These are phyloP conservation scores for Diphyllodes magnificus DNA, from an alignment of 2,113 vertebrate species.

Conservation along the genomic window DNA sequence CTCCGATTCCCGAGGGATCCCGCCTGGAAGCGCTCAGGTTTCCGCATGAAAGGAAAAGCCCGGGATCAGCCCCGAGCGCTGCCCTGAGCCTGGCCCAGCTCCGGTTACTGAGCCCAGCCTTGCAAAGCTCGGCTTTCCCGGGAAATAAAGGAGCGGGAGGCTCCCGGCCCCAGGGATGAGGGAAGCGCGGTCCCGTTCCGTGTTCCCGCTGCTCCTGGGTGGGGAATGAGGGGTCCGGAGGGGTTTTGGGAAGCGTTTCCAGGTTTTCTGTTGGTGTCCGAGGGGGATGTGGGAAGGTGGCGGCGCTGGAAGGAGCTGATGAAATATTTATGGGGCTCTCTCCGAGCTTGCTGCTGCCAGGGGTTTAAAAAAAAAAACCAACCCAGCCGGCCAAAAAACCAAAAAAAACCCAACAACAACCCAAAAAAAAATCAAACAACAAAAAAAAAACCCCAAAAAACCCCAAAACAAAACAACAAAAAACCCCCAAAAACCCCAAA, in stretches of 20 bases:
- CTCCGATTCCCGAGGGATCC: accelerated
- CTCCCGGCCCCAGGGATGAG: background rate
- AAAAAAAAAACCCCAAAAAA: too few relatives aligned
- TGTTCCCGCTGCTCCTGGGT: accelerated
- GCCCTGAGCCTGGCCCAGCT: background rate
- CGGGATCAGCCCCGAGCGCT: background rate
- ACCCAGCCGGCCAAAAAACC: too few relatives aligned
- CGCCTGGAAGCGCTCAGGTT: background rate
- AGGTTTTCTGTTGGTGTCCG: background rate
- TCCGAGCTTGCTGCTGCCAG: background rate
- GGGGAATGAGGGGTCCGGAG: background rate
- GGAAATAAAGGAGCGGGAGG: background rate
- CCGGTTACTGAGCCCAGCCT: background rate
- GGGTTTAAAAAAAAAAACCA: background rate
- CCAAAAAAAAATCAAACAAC: background rate
- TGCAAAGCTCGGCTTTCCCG: background rate
- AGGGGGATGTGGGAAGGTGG: background rate
- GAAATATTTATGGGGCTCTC: background rate
- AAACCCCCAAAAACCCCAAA: background rate
- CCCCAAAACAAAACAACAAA: too few relatives aligned
- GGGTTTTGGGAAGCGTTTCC: background rate
- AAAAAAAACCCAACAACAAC: too few relatives aligned
- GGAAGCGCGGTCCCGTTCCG: background rate
- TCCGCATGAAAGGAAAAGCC: background rate
- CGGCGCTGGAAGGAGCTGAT: background rate